Conservation (phyloP, 2,113 vertebrate species). For the Mustelus asterias region DNA sequence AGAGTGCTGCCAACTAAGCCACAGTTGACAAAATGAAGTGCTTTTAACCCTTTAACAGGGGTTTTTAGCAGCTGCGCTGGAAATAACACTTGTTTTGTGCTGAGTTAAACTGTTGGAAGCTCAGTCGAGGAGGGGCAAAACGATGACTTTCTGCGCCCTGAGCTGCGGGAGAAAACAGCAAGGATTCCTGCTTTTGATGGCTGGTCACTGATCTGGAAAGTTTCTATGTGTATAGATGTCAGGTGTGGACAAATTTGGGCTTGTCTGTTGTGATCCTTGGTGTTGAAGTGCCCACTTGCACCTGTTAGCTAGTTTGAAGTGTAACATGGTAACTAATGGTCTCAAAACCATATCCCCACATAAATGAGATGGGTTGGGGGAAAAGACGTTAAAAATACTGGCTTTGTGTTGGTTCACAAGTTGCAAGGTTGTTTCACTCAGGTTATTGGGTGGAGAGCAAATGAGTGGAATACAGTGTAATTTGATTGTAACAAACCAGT, state of each 20-base stretch:
- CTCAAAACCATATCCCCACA: too few relatives aligned
- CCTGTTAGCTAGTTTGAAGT: neutral
- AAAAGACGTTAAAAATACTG: neutral
- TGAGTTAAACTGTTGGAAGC: neutral
- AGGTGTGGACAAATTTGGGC: neutral
- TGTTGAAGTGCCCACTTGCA: neutral
- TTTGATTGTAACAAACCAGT: neutral
- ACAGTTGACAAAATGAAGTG: neutral
- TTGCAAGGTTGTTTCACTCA: neutral
- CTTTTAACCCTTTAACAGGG: neutral
- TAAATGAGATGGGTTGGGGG: too few relatives aligned
- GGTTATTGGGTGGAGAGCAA: neutral
- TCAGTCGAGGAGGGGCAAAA: too few relatives aligned
- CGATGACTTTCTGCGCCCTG: neutral
- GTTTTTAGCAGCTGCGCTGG: neutral
- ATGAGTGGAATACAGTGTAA: neutral
- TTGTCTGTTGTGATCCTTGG: neutral
- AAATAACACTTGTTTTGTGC: neutral
- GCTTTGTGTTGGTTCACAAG: neutral
- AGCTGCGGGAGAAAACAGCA: neutral
- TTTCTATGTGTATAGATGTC: neutral
- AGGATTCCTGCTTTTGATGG: neutral
- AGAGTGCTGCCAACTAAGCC: too few relatives aligned
- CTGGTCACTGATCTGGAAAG: neutral
- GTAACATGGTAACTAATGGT: neutral